Base-by-base conservation (phyloP, 2,888 invertebrate genomes). In the Drosophila greeni region DNA sequence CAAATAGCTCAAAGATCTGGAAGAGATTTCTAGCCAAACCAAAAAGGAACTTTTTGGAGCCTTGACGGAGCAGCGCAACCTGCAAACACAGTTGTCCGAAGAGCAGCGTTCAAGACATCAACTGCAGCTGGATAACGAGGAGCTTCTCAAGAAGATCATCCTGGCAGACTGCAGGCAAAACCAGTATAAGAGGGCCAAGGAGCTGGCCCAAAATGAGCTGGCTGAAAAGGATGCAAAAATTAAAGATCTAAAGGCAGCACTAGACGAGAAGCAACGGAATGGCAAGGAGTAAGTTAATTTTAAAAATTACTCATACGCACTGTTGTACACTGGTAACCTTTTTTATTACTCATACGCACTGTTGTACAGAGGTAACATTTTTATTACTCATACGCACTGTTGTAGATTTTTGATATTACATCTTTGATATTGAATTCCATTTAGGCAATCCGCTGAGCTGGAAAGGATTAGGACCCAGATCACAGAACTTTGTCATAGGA, bases 61-160 rank as follows among this genome's bases (percentile, higher is more conserved):
- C 1, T 67, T 86, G 55, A 11, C 75, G 33, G 76, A 82, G 11
- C 84, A 85, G 34, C 74, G 79, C 0, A 69, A 66, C 5, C 45
- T 87, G 26, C 75, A 82, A 12, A 47, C 56, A 2, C 61, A 69
- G 5, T 61, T 88, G 12, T 52, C 62, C 7, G 66, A 70, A 18
- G 84, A 86, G 52, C 76, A 85, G 20, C 67, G 76, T 0, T 57
- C 0, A 18, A 55, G 5, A 20, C 45, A 47, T 31, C 20, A 56
- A 5, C 24, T 81, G 14, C 52, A 16, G 7, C 11, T 12, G 4
- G 68, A 80, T 5, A 77, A 73, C 5, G 49, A 78, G 16, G 66
- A 81, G 12, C 65, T 87, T 0, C 26, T 76, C 9, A 77, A 74
- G 40, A 84, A 84, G 73, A 71, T 86, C 31, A 67, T 58, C 12